These are phyloP conservation scores for Myiotriccus ornatus DNA, from an alignment of 2,797 vertebrate species.

Conservation along the genomic window DNA sequence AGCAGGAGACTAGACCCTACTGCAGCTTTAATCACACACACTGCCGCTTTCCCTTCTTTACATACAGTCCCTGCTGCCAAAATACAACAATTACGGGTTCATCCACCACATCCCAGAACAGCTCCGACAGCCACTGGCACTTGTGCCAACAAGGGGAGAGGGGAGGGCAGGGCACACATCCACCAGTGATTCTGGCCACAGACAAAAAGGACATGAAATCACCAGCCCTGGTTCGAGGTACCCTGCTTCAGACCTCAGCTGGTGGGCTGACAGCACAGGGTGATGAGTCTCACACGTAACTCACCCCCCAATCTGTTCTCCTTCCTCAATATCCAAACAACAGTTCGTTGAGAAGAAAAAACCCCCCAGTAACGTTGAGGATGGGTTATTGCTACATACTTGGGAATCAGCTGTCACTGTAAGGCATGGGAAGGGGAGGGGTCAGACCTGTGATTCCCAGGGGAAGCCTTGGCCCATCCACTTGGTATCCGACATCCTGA, in stretches of 20 bases:
- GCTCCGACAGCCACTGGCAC: background rate
- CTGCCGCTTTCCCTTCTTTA: conserved; percentile 42
- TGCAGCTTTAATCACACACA: conserved; percentile 56
- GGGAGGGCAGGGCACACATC: background rate
- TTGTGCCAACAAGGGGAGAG: background rate
- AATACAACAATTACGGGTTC: background rate
- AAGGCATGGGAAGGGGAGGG: background rate
- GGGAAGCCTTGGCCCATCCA: background rate
- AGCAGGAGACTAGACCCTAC: conserved; percentile 34
- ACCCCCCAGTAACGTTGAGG: background rate
- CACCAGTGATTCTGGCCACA: background rate
- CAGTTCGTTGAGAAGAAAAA: background rate
- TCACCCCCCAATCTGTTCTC: background rate
- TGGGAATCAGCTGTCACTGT: background rate
- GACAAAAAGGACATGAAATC: background rate
- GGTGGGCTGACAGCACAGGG: background rate
- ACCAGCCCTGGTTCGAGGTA: background rate
- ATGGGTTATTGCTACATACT: conserved; percentile 47
- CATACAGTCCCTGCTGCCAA: conserved; percentile 56
- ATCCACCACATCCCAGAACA: background rate
- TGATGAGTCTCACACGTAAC: background rate
- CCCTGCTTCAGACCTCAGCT: background rate
- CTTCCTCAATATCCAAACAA: background rate
- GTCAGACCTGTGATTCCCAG: background rate
- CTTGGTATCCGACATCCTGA: background rate